A percentile compares a stretch with the other conserved stretches of the same genome.
These are phyloP conservation scores for Drosophila serrata DNA, from an alignment of 1,140 invertebrate species.

Conservation along the genomic window DNA sequence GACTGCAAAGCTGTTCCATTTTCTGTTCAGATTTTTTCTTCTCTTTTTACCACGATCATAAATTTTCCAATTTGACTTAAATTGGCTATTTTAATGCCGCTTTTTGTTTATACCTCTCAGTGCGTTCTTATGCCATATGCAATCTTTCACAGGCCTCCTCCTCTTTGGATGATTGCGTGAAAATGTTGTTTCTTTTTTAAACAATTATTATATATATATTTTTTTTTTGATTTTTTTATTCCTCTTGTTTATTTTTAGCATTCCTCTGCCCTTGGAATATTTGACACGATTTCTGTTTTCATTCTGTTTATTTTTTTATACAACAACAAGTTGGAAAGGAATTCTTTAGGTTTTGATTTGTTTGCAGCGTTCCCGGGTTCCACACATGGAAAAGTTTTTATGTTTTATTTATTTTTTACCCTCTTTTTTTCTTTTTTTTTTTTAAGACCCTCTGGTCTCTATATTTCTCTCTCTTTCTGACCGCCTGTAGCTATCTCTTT, in stretches of 20 bases:
- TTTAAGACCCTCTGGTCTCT: not conserved
- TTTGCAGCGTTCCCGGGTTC: conserved; percentile 4
- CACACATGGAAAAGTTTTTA: conserved; percentile 22
- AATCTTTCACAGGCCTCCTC: conserved; percentile 51
- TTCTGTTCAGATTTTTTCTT: conserved; percentile 7
- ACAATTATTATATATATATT: conserved; percentile 25
- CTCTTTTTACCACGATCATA: conserved; percentile 52
- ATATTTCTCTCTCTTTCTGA: not conserved
- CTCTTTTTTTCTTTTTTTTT: too few relatives aligned
- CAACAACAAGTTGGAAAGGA: not conserved
- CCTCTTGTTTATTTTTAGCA: conserved; percentile 60
- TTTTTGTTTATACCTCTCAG: conserved; percentile 16
- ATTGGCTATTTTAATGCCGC: conserved; percentile 33
- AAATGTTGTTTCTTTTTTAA: conserved; percentile 44
- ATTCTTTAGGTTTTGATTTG: conserved; percentile 12
- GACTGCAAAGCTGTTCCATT: conserved; percentile 25
- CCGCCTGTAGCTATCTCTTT: conserved; percentile 11
- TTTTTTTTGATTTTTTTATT: conserved; percentile 2
- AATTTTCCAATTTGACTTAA: conserved; percentile 60
- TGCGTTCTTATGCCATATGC: conserved; percentile 57
- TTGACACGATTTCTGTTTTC: conserved; percentile 63
- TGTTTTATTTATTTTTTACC: conserved; percentile 14
- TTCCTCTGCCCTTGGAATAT: conserved; percentile 71
- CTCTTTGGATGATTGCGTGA: conserved; percentile 37
- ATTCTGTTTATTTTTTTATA: conserved; percentile 27